Conservation (phyloP, 2,113 vertebrate species). For the Corythornis cristatus region DNA sequence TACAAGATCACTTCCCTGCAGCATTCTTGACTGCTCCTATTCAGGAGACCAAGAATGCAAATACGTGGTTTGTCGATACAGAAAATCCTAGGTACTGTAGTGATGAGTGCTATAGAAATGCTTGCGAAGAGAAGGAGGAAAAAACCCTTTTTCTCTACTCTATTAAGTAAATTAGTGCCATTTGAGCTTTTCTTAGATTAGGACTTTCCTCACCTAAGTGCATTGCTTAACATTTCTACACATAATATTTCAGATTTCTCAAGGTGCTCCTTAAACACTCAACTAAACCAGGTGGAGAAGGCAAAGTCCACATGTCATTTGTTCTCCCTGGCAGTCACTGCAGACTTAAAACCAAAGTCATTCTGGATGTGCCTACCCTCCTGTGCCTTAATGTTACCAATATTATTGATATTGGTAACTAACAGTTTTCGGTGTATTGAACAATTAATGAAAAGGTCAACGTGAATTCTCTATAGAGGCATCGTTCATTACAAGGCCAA, state of each 20-base stretch:
- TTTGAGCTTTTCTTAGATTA: constrained; percentile 31
- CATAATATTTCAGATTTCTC: background rate
- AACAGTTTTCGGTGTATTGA: constrained; percentile 44
- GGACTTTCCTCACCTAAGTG: constrained; percentile 20
- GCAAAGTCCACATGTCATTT: background rate
- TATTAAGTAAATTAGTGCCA: background rate
- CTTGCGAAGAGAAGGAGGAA: background rate
- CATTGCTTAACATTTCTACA: constrained; percentile 30
- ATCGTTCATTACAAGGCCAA: constrained; percentile 14
- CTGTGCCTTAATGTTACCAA: background rate
- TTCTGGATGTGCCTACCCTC: background rate
- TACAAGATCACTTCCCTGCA: background rate
- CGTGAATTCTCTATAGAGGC: background rate
- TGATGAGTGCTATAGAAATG: constrained; percentile 20
- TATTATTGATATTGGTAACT: constrained; percentile 14
- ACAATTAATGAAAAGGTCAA: constrained; percentile 56
- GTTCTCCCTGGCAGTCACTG: background rate
- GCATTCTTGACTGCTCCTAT: background rate
- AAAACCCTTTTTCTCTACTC: background rate
- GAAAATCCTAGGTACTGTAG: background rate
- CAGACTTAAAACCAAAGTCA: background rate
- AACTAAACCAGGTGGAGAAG: constrained; percentile 14
- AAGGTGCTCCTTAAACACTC: constrained; percentile 23
- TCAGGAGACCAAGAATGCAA: background rate
- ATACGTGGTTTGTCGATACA: background rate